These are phyloP conservation scores for Mythimna vitellina DNA, from an alignment of 2,888 invertebrate species.

Conservation along the genomic window DNA sequence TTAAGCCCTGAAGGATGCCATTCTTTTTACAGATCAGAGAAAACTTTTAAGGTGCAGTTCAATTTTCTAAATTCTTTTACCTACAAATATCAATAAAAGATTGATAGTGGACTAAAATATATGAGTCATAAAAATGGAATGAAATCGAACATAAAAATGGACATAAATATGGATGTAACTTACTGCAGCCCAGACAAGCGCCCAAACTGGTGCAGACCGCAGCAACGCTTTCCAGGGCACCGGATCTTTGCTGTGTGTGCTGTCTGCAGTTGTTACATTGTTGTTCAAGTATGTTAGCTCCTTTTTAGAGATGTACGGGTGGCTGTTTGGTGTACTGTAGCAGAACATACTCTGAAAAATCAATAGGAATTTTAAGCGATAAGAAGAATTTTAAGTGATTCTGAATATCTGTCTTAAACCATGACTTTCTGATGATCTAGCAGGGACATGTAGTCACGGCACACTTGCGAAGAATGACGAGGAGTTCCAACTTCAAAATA, in stretches of 20 bases:
- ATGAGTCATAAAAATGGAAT: too few species aligned
- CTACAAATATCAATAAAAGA: not conserved
- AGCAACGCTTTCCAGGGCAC: conserved; percentile 94
- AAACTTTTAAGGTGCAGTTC: not conserved
- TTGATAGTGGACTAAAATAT: not conserved
- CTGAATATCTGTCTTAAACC: not conserved
- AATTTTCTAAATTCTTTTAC: not conserved
- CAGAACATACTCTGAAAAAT: conserved; percentile 86
- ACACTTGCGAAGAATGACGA: not conserved
- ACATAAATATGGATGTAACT: conserved; percentile 68
- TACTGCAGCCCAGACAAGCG: conserved; percentile 93
- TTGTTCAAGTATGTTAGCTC: conserved; percentile 89
- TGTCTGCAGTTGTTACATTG: conserved; percentile 89
- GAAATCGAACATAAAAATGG: too few species aligned
- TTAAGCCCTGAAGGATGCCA: not conserved
- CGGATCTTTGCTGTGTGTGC: conserved; percentile 85
- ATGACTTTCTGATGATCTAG: not conserved
- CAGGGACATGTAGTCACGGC: too few species aligned
- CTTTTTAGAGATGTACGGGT: conserved; percentile 89
- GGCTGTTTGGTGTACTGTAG: conserved; percentile 88
- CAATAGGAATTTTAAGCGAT: not conserved
- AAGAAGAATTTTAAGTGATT: too few species aligned
- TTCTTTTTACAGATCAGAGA: not conserved
- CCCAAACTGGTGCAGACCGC: conserved; percentile 93
- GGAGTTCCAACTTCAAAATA: not conserved